Evolutionary conservation across 2,113 vertebrate species (phyloP), one percentile per base, ranked within the genome.

Genomic region (Dicrurus megarhynchus): DNA sequence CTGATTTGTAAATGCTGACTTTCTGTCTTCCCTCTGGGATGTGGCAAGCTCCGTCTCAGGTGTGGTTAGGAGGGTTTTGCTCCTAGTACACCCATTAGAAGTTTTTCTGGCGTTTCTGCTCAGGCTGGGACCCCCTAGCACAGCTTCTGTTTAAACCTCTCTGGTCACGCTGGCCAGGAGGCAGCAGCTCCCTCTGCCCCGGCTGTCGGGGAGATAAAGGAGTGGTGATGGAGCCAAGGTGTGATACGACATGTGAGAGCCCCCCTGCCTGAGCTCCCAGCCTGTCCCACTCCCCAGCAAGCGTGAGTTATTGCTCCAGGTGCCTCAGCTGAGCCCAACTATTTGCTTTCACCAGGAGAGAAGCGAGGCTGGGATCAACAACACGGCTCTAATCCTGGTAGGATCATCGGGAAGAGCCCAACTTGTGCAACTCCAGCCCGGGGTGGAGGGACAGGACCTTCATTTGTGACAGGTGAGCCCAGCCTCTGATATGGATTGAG

Each of bases 401-500:
- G 61, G 44, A 63, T 39, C 44, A 41, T 22, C 5, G 23, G 77
- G 73, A 60, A 56, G 13, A 53, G 13, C 60, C 39, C 57, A 39
- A 21, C 18, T 52, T 44, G 33, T 87, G 57, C 49, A 73, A 3
- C 32, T 53, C 3, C 81, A 91, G 55, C 10, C 41, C 16, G 15
- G 61, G 67, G 8, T 5, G 18, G 42, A 89, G 27, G 12, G 65
- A 74, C 75, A 71, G 56, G 82, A 16, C 44, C 44, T 33, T 21
- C 70, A 70, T 42, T 23, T 69, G 21, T 50, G 14, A 7, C 68
- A 84, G 55, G 60, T 67, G 74, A 42, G 75, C 56, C 19, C 18
- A 56, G 5, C 16, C 46, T 69, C 46, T 4, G 3, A 2, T 5
- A 3, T 0, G 20, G 56, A 19, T 1, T 23, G 70, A 44, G 69